Evolutionary conservation across 1,140 invertebrate genomes (phyloP).

Genomic region (Drosophila obscura): DNA sequence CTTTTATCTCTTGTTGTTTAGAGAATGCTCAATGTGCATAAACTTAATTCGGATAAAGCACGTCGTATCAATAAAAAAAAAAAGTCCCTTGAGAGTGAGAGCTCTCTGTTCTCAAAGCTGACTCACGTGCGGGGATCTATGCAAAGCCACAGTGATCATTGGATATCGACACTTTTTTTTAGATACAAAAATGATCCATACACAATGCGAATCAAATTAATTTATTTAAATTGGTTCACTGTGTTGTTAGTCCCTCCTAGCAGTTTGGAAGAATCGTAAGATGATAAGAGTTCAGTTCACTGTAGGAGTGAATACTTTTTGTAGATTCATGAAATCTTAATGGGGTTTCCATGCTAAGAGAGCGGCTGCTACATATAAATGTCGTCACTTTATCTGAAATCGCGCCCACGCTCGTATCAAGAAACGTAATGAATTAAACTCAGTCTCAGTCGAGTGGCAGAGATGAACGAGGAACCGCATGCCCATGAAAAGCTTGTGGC

Average conservation of each 20-base stretch:
- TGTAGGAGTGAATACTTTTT: constrained; percentile 23
- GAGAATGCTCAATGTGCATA: constrained; percentile 3
- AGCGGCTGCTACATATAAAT: constrained; percentile 25
- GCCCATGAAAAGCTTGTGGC: constrained; percentile 61
- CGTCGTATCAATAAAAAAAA: constrained; percentile 39
- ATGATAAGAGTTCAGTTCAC: neutral
- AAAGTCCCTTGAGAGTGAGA: constrained; percentile 20
- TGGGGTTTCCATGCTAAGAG: constrained; percentile 17
- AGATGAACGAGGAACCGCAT: constrained; percentile 65
- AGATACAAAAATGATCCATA: neutral
- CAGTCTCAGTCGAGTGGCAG: constrained; percentile 37
- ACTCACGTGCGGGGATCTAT: constrained; percentile 55
- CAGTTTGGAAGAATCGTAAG: too few species aligned
- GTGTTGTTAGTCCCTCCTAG: too few species aligned
- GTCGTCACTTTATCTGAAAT: constrained; percentile 57
- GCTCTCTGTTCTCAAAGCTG: constrained; percentile 15
- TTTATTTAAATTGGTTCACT: neutral
- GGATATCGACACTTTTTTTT: constrained; percentile 1
- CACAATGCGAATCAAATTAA: neutral
- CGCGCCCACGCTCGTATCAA: constrained; percentile 6
- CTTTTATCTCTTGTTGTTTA: constrained; percentile 5
- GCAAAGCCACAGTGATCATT: constrained; percentile 9
- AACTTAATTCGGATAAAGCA: constrained; percentile 52
- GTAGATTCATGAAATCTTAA: constrained; percentile 3
- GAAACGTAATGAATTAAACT: constrained; percentile 11